phyloP scores from a whole-genome alignment of 1,140 invertebrate species.

The Macrocentrus cingulum region DNA sequence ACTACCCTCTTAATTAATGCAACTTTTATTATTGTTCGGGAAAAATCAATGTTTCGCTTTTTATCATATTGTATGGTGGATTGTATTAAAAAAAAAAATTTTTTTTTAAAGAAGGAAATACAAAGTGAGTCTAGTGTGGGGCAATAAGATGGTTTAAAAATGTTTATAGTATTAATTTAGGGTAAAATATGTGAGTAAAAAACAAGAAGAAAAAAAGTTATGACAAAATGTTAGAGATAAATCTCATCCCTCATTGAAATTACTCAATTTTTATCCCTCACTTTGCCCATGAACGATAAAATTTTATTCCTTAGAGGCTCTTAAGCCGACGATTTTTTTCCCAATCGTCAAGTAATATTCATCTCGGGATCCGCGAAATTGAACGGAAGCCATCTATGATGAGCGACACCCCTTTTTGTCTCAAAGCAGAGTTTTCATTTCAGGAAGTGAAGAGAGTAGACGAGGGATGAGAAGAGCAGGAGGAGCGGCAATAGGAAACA shows the following conservation, averaged over 20 bases:
- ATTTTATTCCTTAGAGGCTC: conserved; percentile 34
- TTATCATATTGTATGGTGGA: conserved; percentile 27
- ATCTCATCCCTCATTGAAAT: too few species aligned
- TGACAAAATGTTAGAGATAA: too few species aligned
- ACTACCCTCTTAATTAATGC: conserved; percentile 49
- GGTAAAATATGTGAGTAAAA: too few species aligned
- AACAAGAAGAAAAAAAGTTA: too few species aligned
- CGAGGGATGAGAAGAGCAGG: conserved; percentile 15
- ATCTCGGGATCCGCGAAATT: conserved; percentile 40
- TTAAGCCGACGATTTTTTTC: conserved; percentile 29
- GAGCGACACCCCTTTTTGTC: conserved; percentile 27
- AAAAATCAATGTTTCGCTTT: conserved; percentile 37
- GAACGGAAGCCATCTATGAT: conserved; percentile 48
- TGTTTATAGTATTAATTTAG: too few species aligned
- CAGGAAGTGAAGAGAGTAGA: conserved; percentile 28
- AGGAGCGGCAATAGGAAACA: conserved; percentile 48
- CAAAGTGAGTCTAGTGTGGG: too few species aligned
- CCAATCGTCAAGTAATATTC: conserved; percentile 35
- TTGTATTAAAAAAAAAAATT: too few species aligned
- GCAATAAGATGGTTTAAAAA: too few species aligned
- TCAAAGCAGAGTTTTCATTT: conserved; percentile 35
- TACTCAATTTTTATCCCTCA: background rate
- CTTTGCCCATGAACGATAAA: conserved; percentile 19
- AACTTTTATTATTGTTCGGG: conserved; percentile 53
- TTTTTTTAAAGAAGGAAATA: background rate